These are phyloP conservation scores for Meloe dianella DNA, from an alignment of 2,888 invertebrate species.

Conservation along the genomic window DNA sequence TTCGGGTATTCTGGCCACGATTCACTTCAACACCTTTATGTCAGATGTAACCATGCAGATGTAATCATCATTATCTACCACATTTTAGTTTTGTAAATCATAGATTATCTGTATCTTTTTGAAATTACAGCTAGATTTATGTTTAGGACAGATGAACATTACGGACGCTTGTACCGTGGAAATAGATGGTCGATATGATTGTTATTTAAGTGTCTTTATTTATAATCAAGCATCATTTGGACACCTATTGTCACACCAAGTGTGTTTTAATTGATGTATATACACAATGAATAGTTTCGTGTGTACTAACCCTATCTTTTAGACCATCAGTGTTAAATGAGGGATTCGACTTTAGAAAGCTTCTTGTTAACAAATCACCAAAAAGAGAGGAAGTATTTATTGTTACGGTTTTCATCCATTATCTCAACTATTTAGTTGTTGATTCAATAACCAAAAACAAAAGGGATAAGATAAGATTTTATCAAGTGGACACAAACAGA, in stretches of 20 bases:
- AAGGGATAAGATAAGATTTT: slow-evolving; percentile 25
- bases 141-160: slow-evolving; percentile 42
- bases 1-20: slow-evolving; percentile 1
- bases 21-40: slow-evolving; percentile 10
- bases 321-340: slow-evolving; percentile 41
- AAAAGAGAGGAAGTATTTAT: slow-evolving; percentile 35
- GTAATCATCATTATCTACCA: slow-evolving; percentile 17
- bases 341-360: slow-evolving; percentile 42
- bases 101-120: slow-evolving; percentile 37
- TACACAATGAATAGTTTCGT: slow-evolving; percentile 43
- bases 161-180: slow-evolving; percentile 44
- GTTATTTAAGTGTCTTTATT: slow-evolving; percentile 45
- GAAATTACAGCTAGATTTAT: slow-evolving; percentile 21
- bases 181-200: slow-evolving; percentile 46
- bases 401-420: slow-evolving; percentile 40
- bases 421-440: slow-evolving; percentile 31
- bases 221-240: slow-evolving; percentile 46
- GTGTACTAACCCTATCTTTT: slow-evolving; percentile 34
- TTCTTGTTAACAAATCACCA: slow-evolving; percentile 22
- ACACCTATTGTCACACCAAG: slow-evolving; percentile 49
- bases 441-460: slow-evolving; percentile 35
- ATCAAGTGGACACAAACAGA: slow-evolving; percentile 16
- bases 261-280: slow-evolving; percentile 48
- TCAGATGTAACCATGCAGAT: slow-evolving; percentile 15
- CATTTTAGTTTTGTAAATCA: slow-evolving; percentile 28